Evolutionary conservation across 2,888 invertebrate genomes (phyloP).

Genomic region (Auanema freiburgensis): DNA sequence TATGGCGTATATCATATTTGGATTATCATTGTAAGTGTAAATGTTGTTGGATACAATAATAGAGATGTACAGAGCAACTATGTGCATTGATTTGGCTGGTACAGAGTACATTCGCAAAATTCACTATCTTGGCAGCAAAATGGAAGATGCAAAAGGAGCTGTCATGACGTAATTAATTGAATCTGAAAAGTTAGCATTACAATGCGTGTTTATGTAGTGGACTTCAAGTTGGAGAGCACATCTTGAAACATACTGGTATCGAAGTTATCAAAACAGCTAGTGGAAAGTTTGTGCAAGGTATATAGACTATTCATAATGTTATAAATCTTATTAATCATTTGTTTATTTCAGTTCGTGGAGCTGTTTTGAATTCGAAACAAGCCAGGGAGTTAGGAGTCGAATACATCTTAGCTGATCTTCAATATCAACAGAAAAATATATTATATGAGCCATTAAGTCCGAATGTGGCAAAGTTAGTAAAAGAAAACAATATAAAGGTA

Average conservation of each 20-base stretch:
- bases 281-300: slow-evolving; percentile 59
- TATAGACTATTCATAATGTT: neutral
- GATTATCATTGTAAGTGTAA: slow-evolving; percentile 56
- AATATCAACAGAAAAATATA: slow-evolving; percentile 61
- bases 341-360: slow-evolving; percentile 47
- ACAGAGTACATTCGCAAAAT: slow-evolving; percentile 64
- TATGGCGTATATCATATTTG: slow-evolving; percentile 64
- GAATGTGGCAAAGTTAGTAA: slow-evolving; percentile 55
- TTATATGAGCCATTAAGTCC: slow-evolving; percentile 61
- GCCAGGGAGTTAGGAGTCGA: slow-evolving; percentile 55
- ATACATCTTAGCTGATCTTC: slow-evolving; percentile 51
- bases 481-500: slow-evolving; percentile 62
- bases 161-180: slow-evolving; percentile 45
- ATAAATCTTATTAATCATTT: neutral
- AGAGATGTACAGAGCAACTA: slow-evolving; percentile 54
- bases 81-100: slow-evolving; percentile 64
- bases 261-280: slow-evolving; percentile 63
- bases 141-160: slow-evolving; percentile 63
- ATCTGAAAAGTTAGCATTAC: neutral
- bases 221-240: slow-evolving; percentile 59
- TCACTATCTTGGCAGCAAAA: slow-evolving; percentile 62
- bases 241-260: slow-evolving; percentile 62
- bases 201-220: slow-evolving; percentile 38
- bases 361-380: slow-evolving; percentile 54
- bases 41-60: neutral